phyloP scores from a whole-genome alignment of 2,113 vertebrate genomes.

The Hemiscyllium ocellatum region DNA sequence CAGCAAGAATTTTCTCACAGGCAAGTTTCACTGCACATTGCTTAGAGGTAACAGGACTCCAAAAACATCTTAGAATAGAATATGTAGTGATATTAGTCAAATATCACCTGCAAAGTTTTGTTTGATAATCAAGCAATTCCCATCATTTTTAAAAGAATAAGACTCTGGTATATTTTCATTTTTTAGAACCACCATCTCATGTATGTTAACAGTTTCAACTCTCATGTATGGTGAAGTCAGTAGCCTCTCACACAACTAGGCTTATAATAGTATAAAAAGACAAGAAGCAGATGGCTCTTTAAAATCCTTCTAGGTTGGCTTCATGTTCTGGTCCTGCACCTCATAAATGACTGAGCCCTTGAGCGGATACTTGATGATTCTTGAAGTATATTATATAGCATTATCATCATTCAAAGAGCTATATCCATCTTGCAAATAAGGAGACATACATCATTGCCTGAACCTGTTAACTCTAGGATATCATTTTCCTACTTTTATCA shows the following conservation, averaged over 20 bases:
- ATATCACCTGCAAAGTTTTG: not conserved
- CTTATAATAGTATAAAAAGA: not conserved
- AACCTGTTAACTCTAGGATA: not conserved
- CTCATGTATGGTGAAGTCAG: not conserved
- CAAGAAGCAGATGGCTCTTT: conserved; percentile 27
- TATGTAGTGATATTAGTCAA: not conserved
- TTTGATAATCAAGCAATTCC: not conserved
- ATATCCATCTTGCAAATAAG: not conserved
- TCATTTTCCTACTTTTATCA: not conserved
- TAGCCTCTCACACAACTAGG: not conserved
- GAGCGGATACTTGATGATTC: not conserved
- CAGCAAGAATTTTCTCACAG: not conserved
- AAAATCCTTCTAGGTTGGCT: not conserved
- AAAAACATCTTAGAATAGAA: not conserved
- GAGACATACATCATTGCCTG: not conserved
- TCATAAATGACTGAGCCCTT: conserved; percentile 17
- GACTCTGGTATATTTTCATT: not conserved
- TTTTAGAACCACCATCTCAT: not conserved
- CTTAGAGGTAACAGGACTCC: not conserved
- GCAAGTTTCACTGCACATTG: not conserved
- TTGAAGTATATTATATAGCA: not conserved
- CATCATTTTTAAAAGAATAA: not conserved
- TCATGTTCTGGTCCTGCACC: not conserved
- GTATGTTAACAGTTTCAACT: not conserved
- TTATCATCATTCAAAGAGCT: not conserved